Evolutionary conservation across 2,113 vertebrate species (phyloP).

Genomic region (Macquaria ambigua): DNA sequence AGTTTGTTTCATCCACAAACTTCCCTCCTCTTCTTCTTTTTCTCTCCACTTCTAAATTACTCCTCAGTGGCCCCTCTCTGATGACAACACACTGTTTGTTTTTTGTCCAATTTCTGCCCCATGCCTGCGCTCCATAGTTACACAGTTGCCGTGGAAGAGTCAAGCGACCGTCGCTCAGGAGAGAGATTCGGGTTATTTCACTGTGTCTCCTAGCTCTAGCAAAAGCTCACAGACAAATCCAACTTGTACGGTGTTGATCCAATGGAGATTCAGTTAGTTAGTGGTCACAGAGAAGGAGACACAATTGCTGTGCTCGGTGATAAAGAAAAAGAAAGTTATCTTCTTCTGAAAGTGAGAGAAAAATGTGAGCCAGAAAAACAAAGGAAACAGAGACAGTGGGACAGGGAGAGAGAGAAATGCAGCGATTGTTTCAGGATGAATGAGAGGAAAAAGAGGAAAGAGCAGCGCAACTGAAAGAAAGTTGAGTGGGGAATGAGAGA

Average conservation of each 20-base stretch:
- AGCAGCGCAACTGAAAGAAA: constrained; percentile 65
- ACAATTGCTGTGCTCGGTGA: constrained; percentile 35
- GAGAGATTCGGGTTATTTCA: constrained; percentile 39
- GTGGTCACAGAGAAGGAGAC: constrained; percentile 33
- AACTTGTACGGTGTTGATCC: constrained; percentile 27
- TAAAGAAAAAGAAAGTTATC: constrained; percentile 56
- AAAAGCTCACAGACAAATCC: constrained; percentile 43
- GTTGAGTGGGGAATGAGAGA: constrained; percentile 66
- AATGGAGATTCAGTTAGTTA: constrained; percentile 8
- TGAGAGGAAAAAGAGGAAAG: constrained; percentile 74
- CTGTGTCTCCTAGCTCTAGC: constrained; percentile 2
- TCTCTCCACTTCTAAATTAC: constrained; percentile 17
- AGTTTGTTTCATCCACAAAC: constrained; percentile 37
- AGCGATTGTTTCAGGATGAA: constrained; percentile 74
- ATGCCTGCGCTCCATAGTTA: constrained; percentile 70
- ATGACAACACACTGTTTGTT: constrained; percentile 51
- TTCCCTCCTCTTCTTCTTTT: constrained; percentile 19
- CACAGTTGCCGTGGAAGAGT: constrained; percentile 71
- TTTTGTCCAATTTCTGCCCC: constrained; percentile 53
- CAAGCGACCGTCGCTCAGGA: constrained; percentile 36
- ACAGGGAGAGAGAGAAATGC: constrained; percentile 45
- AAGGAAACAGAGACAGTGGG: constrained; percentile 44
- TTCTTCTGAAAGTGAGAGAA: constrained; percentile 63
- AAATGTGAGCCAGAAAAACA: constrained; percentile 49
- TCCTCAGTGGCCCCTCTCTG: constrained; percentile 52